Evolutionary conservation across 2,113 vertebrate genomes (phyloP), one percentile per base, ranked within the genome.

Genomic region (Hippocampus guttulatus): DNA sequence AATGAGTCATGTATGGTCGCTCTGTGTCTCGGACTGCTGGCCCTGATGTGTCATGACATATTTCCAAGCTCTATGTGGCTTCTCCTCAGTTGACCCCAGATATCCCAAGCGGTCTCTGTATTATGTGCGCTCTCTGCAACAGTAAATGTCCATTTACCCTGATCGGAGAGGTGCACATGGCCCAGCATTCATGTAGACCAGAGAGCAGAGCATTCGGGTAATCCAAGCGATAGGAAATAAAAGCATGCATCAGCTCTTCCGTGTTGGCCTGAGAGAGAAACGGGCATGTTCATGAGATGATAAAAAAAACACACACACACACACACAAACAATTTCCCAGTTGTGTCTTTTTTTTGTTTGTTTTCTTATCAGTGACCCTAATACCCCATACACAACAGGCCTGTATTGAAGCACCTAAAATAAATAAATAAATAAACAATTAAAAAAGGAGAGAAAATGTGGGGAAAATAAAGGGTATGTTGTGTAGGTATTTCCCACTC

Each of bases 401-500:
- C 1, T 23, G 55, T 14, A 57, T 57, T 57, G 23, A 25, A 57
- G 9, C 52, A 54, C 51, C 20, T n/a, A 23, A 23, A 4, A 55
- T 27, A 10, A 12, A 57, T 1, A 25, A 12, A 21, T 3, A 23
- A 3, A 23, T 10, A 3, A 23, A 57, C 1, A 52, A 52, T 20
- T 8, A 54, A 2, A 8, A 9, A n/a, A n/a, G 8, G 21, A 54
- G 11, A 38, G 5, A 38, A 38, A 54, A 54, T 21, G 8, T 21
- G 2, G 9, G 6, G 51, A 20, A 54, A 21, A n/a, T n/a, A 21
- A 21, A 54, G 21, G 18, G 55, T 54, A 8, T 6, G 20, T 25
- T 8, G 55, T 57, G n/a, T 23, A 9, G 20, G 64, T 70, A 73
- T 81, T 78, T 80, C 68, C 74, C 69, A 64, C 60, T 81, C 45